Evolutionary conservation across 1,140 invertebrate genomes (phyloP).

Genomic region (Drosophila repleta): DNA sequence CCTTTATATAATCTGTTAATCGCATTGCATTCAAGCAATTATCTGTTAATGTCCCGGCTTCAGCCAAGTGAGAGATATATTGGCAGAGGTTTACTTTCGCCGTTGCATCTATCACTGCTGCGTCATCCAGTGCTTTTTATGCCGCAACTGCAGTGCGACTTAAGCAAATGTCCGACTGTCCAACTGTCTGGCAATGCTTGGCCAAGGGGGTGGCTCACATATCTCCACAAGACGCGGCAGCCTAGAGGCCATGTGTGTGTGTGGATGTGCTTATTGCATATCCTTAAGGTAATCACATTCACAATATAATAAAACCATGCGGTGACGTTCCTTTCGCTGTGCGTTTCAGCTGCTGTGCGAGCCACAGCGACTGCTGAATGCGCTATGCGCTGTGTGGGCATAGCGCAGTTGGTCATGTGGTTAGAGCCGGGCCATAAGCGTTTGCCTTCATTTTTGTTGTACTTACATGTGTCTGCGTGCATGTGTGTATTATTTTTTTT

Average conservation of each 20-base stretch:
- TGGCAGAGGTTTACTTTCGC: background rate
- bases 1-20: no score
- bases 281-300: conserved; percentile 83
- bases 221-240: conserved; percentile 27
- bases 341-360: conserved; percentile 63
- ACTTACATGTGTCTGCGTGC: conserved; percentile 11
- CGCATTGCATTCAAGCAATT: background rate
- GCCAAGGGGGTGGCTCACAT: conserved; percentile 52
- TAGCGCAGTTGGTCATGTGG: conserved; percentile 25
- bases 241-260: conserved; percentile 12
- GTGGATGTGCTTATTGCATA: conserved; percentile 77
- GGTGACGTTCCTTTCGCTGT: conserved; percentile 72
- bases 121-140: background rate
- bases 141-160: background rate
- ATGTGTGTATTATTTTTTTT: conserved; percentile 34
- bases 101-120: background rate
- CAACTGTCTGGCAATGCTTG: conserved; percentile 37
- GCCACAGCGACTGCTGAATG: conserved; percentile 24
- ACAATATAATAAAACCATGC: conserved; percentile 82
- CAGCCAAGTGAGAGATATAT: conserved; percentile 53
- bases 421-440: conserved; percentile 23
- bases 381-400: conserved; percentile 5
- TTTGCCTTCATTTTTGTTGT: conserved; percentile 16
- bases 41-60: conserved; percentile 14
- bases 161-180: conserved; percentile 16